A percentile compares a stretch with the other conserved stretches of the same genome.
Conservation (phyloP, 2,113 vertebrate genomes). For the Boulengeromyrus knoepffleri region DNA sequence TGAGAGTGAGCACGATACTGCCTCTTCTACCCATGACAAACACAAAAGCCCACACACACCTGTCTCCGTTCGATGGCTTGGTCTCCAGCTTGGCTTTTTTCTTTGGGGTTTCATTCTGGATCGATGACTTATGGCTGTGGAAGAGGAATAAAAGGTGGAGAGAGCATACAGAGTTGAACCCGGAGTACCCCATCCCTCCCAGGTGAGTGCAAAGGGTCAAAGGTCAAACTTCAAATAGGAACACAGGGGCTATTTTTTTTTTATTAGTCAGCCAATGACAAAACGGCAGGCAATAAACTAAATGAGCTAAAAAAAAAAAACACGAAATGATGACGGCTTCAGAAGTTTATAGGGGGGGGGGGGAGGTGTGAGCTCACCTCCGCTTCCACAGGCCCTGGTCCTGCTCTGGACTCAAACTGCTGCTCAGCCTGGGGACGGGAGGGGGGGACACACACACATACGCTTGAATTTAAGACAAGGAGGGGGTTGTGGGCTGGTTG, state of each 20-base stretch:
- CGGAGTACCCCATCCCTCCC: background rate
- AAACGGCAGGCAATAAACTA: background rate
- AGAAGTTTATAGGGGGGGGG: background rate
- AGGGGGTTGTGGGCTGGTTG: background rate
- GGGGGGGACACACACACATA: constrained; percentile 34
- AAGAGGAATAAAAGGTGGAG: background rate
- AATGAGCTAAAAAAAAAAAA: constrained; percentile 24
- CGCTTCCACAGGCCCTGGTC: constrained; percentile 97
- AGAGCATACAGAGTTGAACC: background rate
- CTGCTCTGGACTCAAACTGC: constrained; percentile 89
- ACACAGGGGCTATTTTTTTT: background rate
- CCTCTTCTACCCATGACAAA: background rate
- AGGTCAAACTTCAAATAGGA: background rate
- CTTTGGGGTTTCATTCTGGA: constrained; percentile 99
- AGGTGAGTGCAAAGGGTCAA: background rate
- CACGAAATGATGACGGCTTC: background rate
- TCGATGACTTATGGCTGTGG: constrained; percentile 94
- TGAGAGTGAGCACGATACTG: background rate
- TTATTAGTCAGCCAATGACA: background rate
- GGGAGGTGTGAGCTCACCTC: constrained; percentile 61
- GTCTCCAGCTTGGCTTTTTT: constrained; percentile 99
- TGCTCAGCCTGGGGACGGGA: constrained; percentile 70
- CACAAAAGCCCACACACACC: constrained; percentile 51
- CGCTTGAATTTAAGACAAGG: background rate
- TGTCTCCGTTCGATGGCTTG: constrained; percentile 99